These are phyloP conservation scores for Microcebus tavaratra DNA, from an alignment of 2,113 vertebrate species.

Conservation along the genomic window DNA sequence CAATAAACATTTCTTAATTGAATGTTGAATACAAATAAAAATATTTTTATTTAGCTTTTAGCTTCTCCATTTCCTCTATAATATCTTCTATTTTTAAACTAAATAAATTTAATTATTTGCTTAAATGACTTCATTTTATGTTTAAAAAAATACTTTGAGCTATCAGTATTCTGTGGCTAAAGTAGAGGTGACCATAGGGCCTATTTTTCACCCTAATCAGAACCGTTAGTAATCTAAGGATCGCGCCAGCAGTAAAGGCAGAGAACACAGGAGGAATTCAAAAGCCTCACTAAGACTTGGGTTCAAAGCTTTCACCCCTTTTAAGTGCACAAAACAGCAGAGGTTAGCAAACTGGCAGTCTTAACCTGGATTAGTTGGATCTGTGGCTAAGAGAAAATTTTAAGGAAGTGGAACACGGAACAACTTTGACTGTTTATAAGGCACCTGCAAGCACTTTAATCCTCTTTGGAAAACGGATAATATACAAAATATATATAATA, in stretches of 20 bases:
- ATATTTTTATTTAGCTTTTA: not conserved
- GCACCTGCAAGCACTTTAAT: not conserved
- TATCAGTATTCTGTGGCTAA: not conserved
- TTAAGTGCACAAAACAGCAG: not conserved
- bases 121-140: not conserved
- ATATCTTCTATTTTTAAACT: not conserved
- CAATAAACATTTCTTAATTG: not conserved
- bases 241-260: accelerated
- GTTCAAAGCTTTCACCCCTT: not conserved
- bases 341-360: not conserved
- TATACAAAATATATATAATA: not conserved
- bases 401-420: not conserved
- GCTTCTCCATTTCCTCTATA: not conserved
- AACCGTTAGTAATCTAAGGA: not conserved
- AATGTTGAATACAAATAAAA: not conserved
- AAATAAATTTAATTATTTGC: not conserved
- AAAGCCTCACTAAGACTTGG: not conserved
- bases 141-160: not conserved
- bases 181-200: not conserved
- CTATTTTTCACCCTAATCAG: accelerated
- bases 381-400: not conserved
- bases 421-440: not conserved
- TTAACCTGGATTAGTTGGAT: not conserved
- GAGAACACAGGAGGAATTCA: not conserved
- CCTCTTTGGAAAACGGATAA: not conserved